Percentiles rank a stretch among this genome's conserved stretches.
Evolutionary conservation across 2,797 vertebrate species (phyloP).

Genomic region (Glyptemys insculpta): DNA sequence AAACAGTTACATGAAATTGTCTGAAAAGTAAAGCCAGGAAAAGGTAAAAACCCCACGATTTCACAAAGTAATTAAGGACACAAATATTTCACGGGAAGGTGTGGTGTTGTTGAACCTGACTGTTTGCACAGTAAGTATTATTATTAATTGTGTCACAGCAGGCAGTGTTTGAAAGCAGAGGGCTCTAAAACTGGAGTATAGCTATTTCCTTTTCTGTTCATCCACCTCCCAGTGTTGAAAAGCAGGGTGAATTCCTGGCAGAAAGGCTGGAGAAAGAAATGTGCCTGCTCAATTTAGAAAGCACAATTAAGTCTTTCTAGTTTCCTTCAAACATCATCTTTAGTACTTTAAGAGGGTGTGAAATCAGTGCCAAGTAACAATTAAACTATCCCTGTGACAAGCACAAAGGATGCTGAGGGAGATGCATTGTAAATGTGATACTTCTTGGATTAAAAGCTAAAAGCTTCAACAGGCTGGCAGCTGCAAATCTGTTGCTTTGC

Average conservation of each 20-base stretch:
- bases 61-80: neutral
- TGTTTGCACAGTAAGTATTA: slow-evolving; percentile 18
- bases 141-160: slow-evolving; percentile 67
- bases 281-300: slow-evolving; percentile 73
- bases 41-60: neutral
- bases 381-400: slow-evolving; percentile 51
- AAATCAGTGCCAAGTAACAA: slow-evolving; percentile 84
- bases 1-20: neutral
- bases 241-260: slow-evolving; percentile 64
- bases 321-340: slow-evolving; percentile 73
- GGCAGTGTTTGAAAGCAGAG: slow-evolving; percentile 67
- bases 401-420: slow-evolving; percentile 80
- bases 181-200: slow-evolving; percentile 15
- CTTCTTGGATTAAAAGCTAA: slow-evolving; percentile 70
- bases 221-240: slow-evolving; percentile 64
- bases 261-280: slow-evolving; percentile 71
- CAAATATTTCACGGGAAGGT: accelerated
- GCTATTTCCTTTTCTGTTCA: slow-evolving; percentile 54
- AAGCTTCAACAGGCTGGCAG: slow-evolving; percentile 62
- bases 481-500: slow-evolving; percentile 64
- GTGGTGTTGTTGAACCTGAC: neutral
- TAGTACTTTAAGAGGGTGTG: slow-evolving; percentile 79
- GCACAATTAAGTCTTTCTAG: slow-evolving; percentile 72
- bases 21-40: neutral
- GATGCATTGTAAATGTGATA: slow-evolving; percentile 79